These are phyloP conservation scores for Cyrtodaria siliqua DNA, from an alignment of 2,888 invertebrate genomes.

Conservation along the genomic window DNA sequence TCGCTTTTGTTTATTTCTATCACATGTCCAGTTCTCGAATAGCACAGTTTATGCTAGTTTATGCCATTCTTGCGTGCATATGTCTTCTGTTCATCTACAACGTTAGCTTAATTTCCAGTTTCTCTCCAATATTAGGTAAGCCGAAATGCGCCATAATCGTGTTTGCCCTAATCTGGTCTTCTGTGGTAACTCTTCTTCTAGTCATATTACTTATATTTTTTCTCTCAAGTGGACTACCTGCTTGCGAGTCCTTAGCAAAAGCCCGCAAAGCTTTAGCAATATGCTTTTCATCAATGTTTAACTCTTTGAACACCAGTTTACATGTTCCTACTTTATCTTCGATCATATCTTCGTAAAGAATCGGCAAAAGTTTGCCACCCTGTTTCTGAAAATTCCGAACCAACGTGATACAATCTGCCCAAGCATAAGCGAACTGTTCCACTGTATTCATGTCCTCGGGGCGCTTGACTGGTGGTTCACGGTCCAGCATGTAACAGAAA, in stretches of 20 bases:
- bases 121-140: slow-evolving; percentile 38
- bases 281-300: slow-evolving; percentile 42
- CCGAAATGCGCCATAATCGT: slow-evolving; percentile 32
- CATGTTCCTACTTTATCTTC: slow-evolving; percentile 27
- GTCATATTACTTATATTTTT: slow-evolving; percentile 7
- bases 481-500: slow-evolving; percentile 27
- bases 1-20: too few relatives aligned
- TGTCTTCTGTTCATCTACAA: neutral
- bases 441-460: slow-evolving; percentile 37
- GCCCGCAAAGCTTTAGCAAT: slow-evolving; percentile 40
- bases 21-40: too few relatives aligned
- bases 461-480: neutral
- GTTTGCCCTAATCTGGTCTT: slow-evolving; percentile 19
- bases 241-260: slow-evolving; percentile 52
- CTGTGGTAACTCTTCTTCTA: slow-evolving; percentile 2
- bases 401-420: slow-evolving; percentile 36
- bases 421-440: slow-evolving; percentile 45
- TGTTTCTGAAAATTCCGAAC: slow-evolving; percentile 21
- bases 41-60: too few relatives aligned
- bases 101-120: neutral
- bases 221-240: slow-evolving; percentile 21
- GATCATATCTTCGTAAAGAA: slow-evolving; percentile 59
- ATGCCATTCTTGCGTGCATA: too few relatives aligned
- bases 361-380: slow-evolving; percentile 19
- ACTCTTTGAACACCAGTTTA: slow-evolving; percentile 32